Percentiles rank a stretch among this genome's conserved stretches.
Evolutionary conservation across 2,113 vertebrate genomes (phyloP).

Genomic region (Eurystomus gularis): DNA sequence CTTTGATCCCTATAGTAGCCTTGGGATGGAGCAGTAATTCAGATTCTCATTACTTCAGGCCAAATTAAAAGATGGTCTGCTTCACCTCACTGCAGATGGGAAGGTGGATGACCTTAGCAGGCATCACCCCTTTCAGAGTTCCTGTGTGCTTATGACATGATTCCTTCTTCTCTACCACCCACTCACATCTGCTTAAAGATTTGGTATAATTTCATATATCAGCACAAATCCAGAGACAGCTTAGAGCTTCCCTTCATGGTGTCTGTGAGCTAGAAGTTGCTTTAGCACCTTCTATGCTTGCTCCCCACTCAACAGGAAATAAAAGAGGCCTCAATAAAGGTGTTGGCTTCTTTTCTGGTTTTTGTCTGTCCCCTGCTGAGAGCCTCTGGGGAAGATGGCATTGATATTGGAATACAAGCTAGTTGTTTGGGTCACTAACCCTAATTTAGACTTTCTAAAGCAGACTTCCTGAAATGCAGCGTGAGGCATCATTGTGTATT

Average conservation of each 20-base stretch:
- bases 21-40: neutral
- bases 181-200: slow-evolving; percentile 45
- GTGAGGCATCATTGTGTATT: neutral
- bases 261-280: neutral
- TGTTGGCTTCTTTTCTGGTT: neutral
- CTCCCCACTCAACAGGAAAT: neutral
- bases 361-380: neutral
- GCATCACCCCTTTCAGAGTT: neutral
- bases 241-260: neutral
- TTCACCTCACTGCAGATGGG: neutral
- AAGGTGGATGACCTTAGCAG: slow-evolving; percentile 15
- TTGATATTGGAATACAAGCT: neutral
- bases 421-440: neutral
- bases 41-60: neutral
- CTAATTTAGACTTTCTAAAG: neutral
- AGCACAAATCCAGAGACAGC: neutral
- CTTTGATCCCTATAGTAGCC: neutral
- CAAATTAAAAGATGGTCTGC: neutral
- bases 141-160: neutral
- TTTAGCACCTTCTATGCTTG: neutral
- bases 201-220: neutral
- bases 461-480: neutral
- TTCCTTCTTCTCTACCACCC: neutral
- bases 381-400: neutral
- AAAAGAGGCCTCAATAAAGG: neutral